These are phyloP conservation scores for Netelia virgata DNA, from an alignment of 2,888 invertebrate species.

Conservation along the genomic window DNA sequence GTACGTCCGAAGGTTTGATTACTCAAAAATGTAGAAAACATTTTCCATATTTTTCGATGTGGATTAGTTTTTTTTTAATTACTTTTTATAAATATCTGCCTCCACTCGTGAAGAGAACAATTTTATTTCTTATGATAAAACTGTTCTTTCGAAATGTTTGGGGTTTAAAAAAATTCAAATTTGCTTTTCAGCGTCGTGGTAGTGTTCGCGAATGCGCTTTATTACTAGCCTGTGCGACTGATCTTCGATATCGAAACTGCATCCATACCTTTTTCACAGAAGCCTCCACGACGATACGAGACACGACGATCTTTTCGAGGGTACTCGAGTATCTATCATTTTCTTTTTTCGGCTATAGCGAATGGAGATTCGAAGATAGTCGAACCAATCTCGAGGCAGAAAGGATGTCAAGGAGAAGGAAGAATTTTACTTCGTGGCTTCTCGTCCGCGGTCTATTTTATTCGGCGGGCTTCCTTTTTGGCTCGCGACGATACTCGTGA, in stretches of 20 bases:
- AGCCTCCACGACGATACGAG: neutral
- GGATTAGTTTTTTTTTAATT: too few relatives aligned
- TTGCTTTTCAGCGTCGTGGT: neutral
- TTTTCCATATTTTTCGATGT: too few relatives aligned
- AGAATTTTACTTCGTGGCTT: slow-evolving; percentile 25
- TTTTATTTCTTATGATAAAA: too few relatives aligned
- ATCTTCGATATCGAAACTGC: neutral
- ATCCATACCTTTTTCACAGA: neutral
- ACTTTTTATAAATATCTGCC: too few relatives aligned
- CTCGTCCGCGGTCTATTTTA: slow-evolving; percentile 3
- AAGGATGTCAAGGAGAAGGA: slow-evolving; percentile 54
- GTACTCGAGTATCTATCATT: slow-evolving; percentile 8
- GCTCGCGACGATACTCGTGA: slow-evolving; percentile 11
- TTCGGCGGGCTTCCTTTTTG: slow-evolving; percentile 15
- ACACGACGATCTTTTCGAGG: neutral
- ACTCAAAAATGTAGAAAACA: neutral
- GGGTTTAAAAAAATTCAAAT: too few relatives aligned
- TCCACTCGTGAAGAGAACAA: too few relatives aligned
- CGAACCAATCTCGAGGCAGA: slow-evolving; percentile 22
- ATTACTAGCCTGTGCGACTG: neutral
- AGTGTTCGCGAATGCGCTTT: neutral
- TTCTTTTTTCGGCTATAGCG: slow-evolving; percentile 11
- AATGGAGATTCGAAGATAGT: slow-evolving; percentile 19
- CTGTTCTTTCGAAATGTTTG: too few relatives aligned
- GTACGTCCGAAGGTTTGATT: neutral